A percentile compares a stretch with the other conserved stretches of the same genome.
Evolutionary conservation across 2,888 invertebrate species (phyloP).

Genomic region (Cerastis leucographa): DNA sequence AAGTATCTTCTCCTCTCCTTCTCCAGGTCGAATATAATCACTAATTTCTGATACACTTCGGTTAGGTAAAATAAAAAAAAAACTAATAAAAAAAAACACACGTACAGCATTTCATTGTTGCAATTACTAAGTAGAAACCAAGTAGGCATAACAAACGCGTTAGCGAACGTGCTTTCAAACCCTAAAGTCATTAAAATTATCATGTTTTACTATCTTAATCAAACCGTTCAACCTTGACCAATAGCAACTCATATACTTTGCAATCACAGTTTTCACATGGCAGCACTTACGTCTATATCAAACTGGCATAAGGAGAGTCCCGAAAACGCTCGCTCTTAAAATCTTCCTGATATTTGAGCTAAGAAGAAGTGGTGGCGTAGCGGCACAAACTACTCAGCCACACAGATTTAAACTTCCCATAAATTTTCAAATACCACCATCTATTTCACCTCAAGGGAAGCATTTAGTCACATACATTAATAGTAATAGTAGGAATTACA

Average conservation of each 20-base stretch:
- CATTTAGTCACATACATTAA: constrained; percentile 58
- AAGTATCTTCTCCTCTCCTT: background rate
- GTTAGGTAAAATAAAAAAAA: background rate
- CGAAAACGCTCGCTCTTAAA: background rate
- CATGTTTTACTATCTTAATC: background rate
- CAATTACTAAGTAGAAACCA: background rate
- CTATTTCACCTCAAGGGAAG: constrained; percentile 34
- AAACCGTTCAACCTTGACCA: constrained; percentile 14
- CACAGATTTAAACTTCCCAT: constrained; percentile 9
- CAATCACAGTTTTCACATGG: background rate
- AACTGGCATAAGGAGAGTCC: background rate
- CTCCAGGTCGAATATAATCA: background rate
- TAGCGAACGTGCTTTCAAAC: background rate
- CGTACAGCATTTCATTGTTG: background rate
- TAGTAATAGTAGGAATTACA: constrained; percentile 69
- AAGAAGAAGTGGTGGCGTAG: background rate
- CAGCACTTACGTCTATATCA: too few species aligned
- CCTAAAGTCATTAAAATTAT: background rate
- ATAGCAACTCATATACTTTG: background rate
- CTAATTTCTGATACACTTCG: background rate
- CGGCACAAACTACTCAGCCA: background rate
- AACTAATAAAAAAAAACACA: background rate
- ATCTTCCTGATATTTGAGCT: background rate
- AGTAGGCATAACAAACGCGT: background rate
- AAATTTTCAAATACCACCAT: constrained; percentile 28